A percentile compares a stretch with the other conserved stretches of the same genome.
phyloP scores from a whole-genome alignment of 2,113 vertebrate species.

The Macaca fascicularis region DNA sequence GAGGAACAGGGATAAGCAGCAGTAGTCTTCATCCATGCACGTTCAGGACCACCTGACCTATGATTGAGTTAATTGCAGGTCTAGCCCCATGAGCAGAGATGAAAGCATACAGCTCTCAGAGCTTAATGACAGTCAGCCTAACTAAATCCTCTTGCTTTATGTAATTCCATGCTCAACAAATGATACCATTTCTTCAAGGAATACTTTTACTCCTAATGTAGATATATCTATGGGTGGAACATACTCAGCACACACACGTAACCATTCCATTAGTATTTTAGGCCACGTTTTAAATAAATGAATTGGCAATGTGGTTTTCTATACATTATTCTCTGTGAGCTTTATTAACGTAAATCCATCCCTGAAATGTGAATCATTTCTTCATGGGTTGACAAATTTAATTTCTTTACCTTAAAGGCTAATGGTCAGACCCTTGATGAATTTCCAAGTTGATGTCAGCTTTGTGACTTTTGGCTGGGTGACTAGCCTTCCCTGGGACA shows the following conservation, averaged over 20 bases:
- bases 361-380: constrained; percentile 20
- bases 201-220: neutral
- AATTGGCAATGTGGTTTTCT: neutral
- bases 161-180: neutral
- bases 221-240: neutral
- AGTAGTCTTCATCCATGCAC: neutral
- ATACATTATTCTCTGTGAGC: neutral
- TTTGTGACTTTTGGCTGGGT: neutral
- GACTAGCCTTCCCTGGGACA: neutral
- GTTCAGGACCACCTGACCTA: neutral
- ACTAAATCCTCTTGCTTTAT: neutral
- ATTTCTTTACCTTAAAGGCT: neutral
- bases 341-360: neutral
- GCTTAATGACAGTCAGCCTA: neutral
- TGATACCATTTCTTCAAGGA: neutral
- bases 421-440: neutral
- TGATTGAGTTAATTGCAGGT: neutral
- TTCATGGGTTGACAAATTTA: neutral
- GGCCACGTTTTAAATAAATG: neutral
- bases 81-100: neutral
- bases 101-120: neutral
- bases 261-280: neutral
- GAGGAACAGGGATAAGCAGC: neutral
- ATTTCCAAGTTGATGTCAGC: neutral
- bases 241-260: neutral